A percentile compares a stretch with the other conserved stretches of the same genome.
These are phyloP conservation scores for Mormyrus lacerda DNA, from an alignment of 2,113 vertebrate genomes.

Conservation along the genomic window DNA sequence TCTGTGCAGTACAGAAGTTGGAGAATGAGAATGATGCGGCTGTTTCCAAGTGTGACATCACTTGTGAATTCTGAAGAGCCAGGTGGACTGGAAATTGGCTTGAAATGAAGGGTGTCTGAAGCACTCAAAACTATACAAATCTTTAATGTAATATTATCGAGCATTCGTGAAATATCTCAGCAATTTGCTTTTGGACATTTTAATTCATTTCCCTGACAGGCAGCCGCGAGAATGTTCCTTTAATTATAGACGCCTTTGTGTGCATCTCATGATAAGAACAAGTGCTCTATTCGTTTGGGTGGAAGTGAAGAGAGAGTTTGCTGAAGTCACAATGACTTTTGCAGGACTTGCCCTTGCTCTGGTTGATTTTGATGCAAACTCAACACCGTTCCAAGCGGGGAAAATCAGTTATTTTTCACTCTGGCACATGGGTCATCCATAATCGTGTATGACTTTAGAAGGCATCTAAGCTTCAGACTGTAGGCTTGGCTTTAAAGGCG, in stretches of 20 bases:
- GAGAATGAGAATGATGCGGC: neutral
- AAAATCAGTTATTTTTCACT: neutral
- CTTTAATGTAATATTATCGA: slow-evolving; percentile 1
- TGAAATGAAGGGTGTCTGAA: neutral
- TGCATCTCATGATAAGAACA: neutral
- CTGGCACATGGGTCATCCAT: neutral
- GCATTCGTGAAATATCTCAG: slow-evolving; percentile 1
- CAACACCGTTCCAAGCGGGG: neutral
- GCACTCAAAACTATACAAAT: neutral
- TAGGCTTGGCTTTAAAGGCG: neutral
- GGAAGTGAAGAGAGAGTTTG: neutral
- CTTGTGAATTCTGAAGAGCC: neutral
- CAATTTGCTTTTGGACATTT: slow-evolving; percentile 1
- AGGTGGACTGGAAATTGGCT: neutral
- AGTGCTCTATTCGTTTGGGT: neutral
- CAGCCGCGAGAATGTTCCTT: neutral
- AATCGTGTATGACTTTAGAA: neutral
- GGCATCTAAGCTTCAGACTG: neutral
- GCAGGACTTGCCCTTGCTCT: neutral
- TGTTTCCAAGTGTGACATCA: neutral
- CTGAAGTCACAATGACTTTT: neutral
- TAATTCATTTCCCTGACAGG: slow-evolving; percentile 4
- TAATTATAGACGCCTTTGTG: slow-evolving; percentile 11
- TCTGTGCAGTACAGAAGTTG: neutral
- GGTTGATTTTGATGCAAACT: neutral